phyloP scores from a whole-genome alignment of 2,797 vertebrate species.

The Staurois parvus region DNA sequence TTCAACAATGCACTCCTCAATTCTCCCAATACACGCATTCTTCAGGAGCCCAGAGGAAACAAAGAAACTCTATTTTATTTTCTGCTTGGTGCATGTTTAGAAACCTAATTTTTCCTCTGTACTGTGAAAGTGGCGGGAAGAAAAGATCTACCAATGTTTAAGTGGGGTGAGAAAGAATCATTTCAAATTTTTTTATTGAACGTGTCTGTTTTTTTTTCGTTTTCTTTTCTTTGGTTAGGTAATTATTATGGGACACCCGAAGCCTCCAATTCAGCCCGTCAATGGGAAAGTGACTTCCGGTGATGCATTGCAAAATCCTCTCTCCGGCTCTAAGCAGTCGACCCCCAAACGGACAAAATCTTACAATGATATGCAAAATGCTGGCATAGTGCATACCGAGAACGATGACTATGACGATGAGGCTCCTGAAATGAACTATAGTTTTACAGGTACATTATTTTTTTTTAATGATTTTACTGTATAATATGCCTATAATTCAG shows the following conservation, averaged over 20 bases:
- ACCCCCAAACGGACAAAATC: constrained; percentile 95
- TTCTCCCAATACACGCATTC: constrained; percentile 64
- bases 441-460: constrained; percentile 91
- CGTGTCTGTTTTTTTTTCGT: constrained; percentile 85
- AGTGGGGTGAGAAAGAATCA: background rate
- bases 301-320: constrained; percentile 93
- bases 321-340: constrained; percentile 89
- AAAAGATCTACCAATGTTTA: background rate
- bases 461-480: too few species aligned
- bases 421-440: constrained; percentile 97
- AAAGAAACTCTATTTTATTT: constrained; percentile 56
- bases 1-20: constrained; percentile 72
- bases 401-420: constrained; percentile 89
- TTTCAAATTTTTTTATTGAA: constrained; percentile 66
- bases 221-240: constrained; percentile 91
- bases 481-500: too few species aligned
- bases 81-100: constrained; percentile 45
- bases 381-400: constrained; percentile 93
- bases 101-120: constrained; percentile 57
- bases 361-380: constrained; percentile 99
- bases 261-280: constrained; percentile 95
- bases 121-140: background rate
- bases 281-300: constrained; percentile 95
- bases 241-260: constrained; percentile 99
- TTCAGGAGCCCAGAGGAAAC: constrained; percentile 62